Base-by-base conservation (phyloP, 2,113 vertebrate species). In the Oenanthe melanoleuca region DNA sequence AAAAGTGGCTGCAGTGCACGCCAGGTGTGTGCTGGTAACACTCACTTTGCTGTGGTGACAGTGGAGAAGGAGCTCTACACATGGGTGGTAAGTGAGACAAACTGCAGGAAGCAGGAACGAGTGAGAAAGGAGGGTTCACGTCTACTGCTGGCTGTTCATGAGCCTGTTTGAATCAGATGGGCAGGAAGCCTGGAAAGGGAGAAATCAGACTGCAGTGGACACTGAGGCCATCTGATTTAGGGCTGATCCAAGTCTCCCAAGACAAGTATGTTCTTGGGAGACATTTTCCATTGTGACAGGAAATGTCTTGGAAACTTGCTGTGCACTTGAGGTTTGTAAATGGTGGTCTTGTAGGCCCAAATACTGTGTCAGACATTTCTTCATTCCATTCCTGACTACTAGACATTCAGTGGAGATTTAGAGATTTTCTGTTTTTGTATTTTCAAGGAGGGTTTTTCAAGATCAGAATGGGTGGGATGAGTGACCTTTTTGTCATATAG, bases 31-130 rank as follows among this genome's bases (percentile, higher is more conserved):
- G 99, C 99, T 24, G 99, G 99, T 79, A 99, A 99, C 95, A 99
- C 98, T 25, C 99, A 99, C 97, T 99, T 99, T 96, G 99, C 99
- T 22, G 99, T 99, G 96, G 99, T 99, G 92, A 99, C 99, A 1
- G 99, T 99, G 96, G 99, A 99, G 96, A 99, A 99, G 96, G 99
- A 99, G 95, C 98, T 99, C 37, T 99, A 99, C 93, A 99, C 99
- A 5, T 99, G 99, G 99, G 99, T 99, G 97, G 99, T 99, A 98
- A 99, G 99, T 98, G 87, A 94, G 71, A 67, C 64, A 50, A 74
- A 70, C 67, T 21, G 25, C 80, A 82, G 85, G 34, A 64, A 37
- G 29, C 0, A 31, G 50, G 5, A 33, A 0, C 23, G 59, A 38
- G 57, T 71, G 78, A 70, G 42, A 45, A 24, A 22, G 60, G 63